Evolutionary conservation across 2,113 vertebrate genomes (phyloP).

Genomic region (Crotalus viridis): DNA sequence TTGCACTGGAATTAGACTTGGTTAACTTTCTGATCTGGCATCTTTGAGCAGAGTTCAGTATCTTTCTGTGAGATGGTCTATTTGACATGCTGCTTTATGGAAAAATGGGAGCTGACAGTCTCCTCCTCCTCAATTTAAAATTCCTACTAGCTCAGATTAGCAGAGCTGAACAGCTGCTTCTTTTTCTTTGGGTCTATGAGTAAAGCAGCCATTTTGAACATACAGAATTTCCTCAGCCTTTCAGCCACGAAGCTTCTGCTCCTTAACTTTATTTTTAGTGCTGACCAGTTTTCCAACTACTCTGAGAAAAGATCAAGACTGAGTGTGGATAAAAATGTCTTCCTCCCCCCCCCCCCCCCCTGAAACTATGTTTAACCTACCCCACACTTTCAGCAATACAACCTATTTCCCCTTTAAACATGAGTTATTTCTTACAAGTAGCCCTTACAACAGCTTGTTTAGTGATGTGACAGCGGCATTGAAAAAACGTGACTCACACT

Average conservation of each 20-base stretch:
- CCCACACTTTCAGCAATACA: neutral
- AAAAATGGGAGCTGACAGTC: neutral
- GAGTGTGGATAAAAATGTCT: neutral
- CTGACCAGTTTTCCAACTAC: neutral
- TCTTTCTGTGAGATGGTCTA: neutral
- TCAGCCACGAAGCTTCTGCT: neutral
- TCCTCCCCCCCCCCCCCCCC: accelerated
- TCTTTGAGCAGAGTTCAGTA: neutral
- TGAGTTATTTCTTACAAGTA: neutral
- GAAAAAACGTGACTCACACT: too few relatives aligned
- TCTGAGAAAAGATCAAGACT: neutral
- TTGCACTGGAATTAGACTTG: neutral
- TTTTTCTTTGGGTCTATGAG: neutral
- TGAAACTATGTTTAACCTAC: neutral
- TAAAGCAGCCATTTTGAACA: neutral
- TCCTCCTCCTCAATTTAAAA: neutral
- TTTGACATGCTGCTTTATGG: neutral
- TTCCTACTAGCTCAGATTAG: neutral
- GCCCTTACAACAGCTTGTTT: too few relatives aligned
- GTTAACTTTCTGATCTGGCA: neutral
- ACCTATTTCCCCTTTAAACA: neutral
- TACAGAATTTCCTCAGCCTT: neutral
- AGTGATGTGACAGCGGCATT: too few relatives aligned
- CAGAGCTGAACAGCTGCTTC: neutral
- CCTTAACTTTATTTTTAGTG: neutral